These are phyloP conservation scores for Drosophila demipolita DNA, from an alignment of 2,888 invertebrate species.

Conservation along the genomic window DNA sequence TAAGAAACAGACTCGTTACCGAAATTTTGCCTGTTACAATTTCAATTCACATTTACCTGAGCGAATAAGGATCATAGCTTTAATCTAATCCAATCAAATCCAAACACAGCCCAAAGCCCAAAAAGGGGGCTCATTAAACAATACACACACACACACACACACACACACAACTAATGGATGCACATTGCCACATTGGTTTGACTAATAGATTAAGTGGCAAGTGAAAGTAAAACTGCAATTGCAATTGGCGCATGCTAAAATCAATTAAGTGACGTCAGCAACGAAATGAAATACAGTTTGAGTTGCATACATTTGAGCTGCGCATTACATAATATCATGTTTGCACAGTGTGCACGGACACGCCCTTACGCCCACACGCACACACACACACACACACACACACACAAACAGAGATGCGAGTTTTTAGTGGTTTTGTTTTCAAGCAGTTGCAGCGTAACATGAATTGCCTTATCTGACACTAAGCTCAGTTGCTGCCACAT, in stretches of 20 bases:
- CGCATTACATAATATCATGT: constrained; percentile 31
- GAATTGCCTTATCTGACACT: constrained; percentile 29
- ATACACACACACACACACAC: not conserved
- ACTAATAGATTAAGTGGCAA: not conserved
- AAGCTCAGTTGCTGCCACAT: constrained; percentile 3
- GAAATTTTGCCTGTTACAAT: not conserved
- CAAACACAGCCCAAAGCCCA: not conserved
- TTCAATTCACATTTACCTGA: not conserved
- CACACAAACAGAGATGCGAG: not conserved
- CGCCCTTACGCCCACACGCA: not conserved
- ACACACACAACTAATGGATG: constrained; percentile 3
- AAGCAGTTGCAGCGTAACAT: constrained; percentile 25
- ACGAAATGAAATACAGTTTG: constrained; percentile 6
- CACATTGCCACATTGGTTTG: not conserved
- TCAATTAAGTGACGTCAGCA: constrained; percentile 66
- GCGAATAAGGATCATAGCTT: not conserved
- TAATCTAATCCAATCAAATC: not conserved
- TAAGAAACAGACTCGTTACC: not conserved
- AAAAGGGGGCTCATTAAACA: not conserved
- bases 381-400: not conserved
- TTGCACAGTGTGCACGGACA: not conserved
- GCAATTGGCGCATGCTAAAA: constrained; percentile 40
- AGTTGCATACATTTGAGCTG: constrained; percentile 48
- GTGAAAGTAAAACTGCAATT: not conserved
- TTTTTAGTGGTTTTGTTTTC: constrained; percentile 22